Evolutionary conservation across 2,888 invertebrate species (phyloP).

Genomic region (Lasioglossum calceatum): DNA sequence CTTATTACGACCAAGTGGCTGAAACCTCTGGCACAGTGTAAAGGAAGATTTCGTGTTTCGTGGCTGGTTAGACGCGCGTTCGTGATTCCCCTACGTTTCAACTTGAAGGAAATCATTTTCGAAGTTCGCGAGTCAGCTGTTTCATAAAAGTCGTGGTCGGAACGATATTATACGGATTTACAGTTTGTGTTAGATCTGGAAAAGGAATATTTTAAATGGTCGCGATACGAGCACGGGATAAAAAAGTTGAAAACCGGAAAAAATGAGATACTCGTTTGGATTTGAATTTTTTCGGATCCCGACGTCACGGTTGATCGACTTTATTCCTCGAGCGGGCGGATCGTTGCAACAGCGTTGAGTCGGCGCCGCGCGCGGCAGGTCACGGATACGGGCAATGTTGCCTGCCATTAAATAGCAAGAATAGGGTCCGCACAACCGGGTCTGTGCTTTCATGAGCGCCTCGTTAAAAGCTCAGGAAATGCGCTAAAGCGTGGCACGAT

Average conservation of each 20-base stretch:
- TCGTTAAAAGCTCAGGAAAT: constrained; percentile 80
- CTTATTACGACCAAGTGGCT: constrained; percentile 29
- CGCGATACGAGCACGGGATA: too few relatives aligned
- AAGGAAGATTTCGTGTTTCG: constrained; percentile 6
- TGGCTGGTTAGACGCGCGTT: not conserved
- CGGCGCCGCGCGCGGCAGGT: not conserved
- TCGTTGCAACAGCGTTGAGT: not conserved
- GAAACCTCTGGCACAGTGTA: not conserved
- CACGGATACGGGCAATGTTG: constrained; percentile 35
- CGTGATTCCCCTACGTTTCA: not conserved
- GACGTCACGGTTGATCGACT: not conserved
- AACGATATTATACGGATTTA: not conserved
- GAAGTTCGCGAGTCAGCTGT: not conserved
- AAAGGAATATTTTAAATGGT: too few relatives aligned
- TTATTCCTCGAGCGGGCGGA: not conserved
- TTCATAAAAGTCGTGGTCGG: not conserved
- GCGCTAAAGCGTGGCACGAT: constrained; percentile 69
- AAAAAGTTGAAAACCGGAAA: too few relatives aligned
- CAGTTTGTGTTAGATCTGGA: too few relatives aligned
- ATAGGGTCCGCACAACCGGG: constrained; percentile 32
- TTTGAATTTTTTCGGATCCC: not conserved
- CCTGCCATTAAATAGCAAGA: constrained; percentile 59
- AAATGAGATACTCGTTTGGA: too few relatives aligned
- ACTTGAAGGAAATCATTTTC: not conserved
- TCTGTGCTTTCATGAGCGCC: constrained; percentile 72